Conservation (phyloP, 2,113 vertebrate species). For the Pollimyrus isidori region DNA sequence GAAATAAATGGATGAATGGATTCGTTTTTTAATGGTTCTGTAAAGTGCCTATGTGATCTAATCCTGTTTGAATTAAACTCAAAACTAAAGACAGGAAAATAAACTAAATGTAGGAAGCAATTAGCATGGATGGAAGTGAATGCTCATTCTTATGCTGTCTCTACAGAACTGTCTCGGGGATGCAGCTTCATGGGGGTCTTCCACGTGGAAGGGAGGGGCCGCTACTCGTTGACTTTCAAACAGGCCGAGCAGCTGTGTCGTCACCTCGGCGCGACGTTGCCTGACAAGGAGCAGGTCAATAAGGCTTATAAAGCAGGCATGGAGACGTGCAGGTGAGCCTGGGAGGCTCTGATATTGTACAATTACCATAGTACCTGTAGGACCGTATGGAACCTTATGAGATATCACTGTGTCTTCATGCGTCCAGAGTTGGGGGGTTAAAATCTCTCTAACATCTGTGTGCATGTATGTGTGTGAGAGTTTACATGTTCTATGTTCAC, state of each 20-base stretch:
- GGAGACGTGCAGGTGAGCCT: conserved; percentile 82
- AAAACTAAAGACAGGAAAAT: not conserved
- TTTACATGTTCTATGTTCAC: not conserved
- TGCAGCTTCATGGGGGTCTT: conserved; percentile 79
- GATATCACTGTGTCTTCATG: not conserved
- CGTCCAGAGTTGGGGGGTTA: not conserved
- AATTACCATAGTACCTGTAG: not conserved
- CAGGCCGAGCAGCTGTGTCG: conserved; percentile 62
- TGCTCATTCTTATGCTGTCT: not conserved
- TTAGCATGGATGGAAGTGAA: not conserved
- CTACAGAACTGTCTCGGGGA: conserved; percentile 56
- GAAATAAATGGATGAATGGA: not conserved
- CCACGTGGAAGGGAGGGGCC: conserved; percentile 66
- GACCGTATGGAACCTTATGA: not conserved
- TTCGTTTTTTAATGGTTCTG: not conserved
- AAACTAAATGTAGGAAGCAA: not conserved
- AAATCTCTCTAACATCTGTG: not conserved
- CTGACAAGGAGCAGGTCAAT: conserved; percentile 56
- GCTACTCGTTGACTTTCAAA: conserved; percentile 63
- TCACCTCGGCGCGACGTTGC: conserved; percentile 56
- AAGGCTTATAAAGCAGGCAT: conserved; percentile 50
- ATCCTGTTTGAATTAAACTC: not conserved
- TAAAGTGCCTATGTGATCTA: not conserved
- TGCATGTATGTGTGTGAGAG: not conserved
- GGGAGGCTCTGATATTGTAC: not conserved